Base-by-base conservation (phyloP, 2,888 invertebrate genomes). In the Cephus pygmeus region DNA sequence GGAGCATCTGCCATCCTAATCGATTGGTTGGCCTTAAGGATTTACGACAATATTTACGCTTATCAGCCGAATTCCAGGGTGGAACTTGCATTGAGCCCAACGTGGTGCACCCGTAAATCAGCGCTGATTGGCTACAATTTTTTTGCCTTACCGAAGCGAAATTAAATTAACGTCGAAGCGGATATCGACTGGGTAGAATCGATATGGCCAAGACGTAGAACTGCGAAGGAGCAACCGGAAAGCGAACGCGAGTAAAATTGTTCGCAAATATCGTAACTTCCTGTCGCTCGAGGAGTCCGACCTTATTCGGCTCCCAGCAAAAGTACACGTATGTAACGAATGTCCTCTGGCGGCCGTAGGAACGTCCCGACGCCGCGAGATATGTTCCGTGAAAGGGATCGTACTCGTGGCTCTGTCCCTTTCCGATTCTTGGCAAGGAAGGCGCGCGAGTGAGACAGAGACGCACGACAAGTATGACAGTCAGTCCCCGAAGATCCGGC, bases 41-140 rank as follows among this genome's bases (percentile, higher is more conserved):
- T 78, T 80, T 80, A 78, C 78, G 77, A 77, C 75, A 73, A 76
- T 36, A 79, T 80, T 79, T 73, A 73, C 80, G 35, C 75, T 40
- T 74, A 76, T 78, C 73, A 79, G 76, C 76, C 33, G 74, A n/a
- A 34, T 35, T 34, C 1, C 35, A 74, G 35, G 35, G 35, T 11
- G 74, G 3, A 35, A 11, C 12, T 35, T 34, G 34, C 74, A 34
- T 11, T 34, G 30, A 15, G 23, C 56, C 56, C 56, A 56, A 23
- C 23, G 40, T 6, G 40, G 15, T n/a, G 34, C 12, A n/a, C 11
- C 15, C 75, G 75, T 75, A 75, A 75, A 75, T 75, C 75, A 75
- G 33, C 23, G 75, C 75, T 40, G 68, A 36, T 68, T 68, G 74
- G 74, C 12, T 74, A 12, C 35, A 34, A 34, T 74, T 15, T 74